phyloP scores from a whole-genome alignment of 2,113 vertebrate species.

The Hyla sarda region DNA sequence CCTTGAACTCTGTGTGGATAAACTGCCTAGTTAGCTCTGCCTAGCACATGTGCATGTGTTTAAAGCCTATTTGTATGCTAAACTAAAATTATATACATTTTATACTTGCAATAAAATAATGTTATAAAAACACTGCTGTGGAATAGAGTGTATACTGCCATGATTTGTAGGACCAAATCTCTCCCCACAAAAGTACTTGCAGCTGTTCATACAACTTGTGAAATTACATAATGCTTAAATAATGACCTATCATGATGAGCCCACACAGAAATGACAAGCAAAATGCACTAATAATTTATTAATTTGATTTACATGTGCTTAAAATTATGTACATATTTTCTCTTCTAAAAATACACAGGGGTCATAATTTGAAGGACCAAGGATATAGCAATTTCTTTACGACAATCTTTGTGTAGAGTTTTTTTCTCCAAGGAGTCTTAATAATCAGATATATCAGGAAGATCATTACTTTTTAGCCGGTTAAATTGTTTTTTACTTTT shows the following conservation, averaged over 20 bases:
- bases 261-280: slow-evolving; percentile 76
- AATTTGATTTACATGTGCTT: slow-evolving; percentile 75
- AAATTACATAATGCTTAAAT: slow-evolving; percentile 77
- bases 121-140: slow-evolving; percentile 55
- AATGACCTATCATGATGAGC: slow-evolving; percentile 75
- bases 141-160: slow-evolving; percentile 45
- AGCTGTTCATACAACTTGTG: slow-evolving; percentile 75
- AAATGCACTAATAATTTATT: slow-evolving; percentile 75
- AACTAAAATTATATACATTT: slow-evolving; percentile 49
- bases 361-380: slow-evolving; percentile 61
- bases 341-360: slow-evolving; percentile 69
- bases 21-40: background rate
- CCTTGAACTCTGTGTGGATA: background rate
- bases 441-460: slow-evolving; percentile 42
- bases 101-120: slow-evolving; percentile 45
- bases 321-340: slow-evolving; percentile 73
- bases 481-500: background rate
- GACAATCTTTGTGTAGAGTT: slow-evolving; percentile 57
- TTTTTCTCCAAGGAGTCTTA: slow-evolving; percentile 54
- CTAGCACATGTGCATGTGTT: slow-evolving; percentile 36
- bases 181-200: slow-evolving; percentile 72
- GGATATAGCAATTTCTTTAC: slow-evolving; percentile 58
- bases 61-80: slow-evolving; percentile 46
- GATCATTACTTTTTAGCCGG: slow-evolving; percentile 21
- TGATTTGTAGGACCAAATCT: slow-evolving; percentile 46